These are phyloP conservation scores for Trichechus manatus DNA, from an alignment of 2,113 vertebrate genomes.

Conservation along the genomic window DNA sequence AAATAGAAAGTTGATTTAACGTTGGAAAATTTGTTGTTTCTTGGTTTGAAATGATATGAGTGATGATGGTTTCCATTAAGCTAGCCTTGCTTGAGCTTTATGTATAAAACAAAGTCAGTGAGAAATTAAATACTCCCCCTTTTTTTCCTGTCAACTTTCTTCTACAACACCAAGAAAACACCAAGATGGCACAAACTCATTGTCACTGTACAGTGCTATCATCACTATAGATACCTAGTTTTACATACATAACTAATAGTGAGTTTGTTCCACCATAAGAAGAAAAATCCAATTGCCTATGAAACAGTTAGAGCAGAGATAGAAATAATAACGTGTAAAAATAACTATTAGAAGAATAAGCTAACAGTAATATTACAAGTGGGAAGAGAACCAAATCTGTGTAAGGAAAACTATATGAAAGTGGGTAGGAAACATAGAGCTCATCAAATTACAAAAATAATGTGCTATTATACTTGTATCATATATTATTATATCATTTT, in stretches of 20 bases:
- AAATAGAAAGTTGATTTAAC: constrained; percentile 21
- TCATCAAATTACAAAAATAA: constrained; percentile 27
- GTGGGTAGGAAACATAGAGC: background rate
- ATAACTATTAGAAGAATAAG: background rate
- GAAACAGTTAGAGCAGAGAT: background rate
- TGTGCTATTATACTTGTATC: background rate
- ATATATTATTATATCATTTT: background rate
- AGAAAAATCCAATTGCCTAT: background rate
- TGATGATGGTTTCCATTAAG: constrained; percentile 12
- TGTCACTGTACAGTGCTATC: background rate
- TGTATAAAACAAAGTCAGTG: constrained; percentile 27
- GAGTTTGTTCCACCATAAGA: background rate
- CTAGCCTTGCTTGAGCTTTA: background rate
- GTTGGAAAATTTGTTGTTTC: constrained; percentile 9
- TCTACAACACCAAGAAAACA: background rate
- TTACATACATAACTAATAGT: background rate
- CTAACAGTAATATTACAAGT: background rate
- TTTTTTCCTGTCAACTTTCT: background rate
- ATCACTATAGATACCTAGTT: background rate
- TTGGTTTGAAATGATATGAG: background rate
- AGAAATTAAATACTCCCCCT: background rate
- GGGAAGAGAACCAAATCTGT: background rate
- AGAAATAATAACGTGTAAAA: constrained; percentile 1
- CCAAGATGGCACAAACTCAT: background rate
- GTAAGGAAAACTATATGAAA: background rate